Conservation (phyloP, 2,888 invertebrate genomes). For the Hipparchia sbordonii region DNA sequence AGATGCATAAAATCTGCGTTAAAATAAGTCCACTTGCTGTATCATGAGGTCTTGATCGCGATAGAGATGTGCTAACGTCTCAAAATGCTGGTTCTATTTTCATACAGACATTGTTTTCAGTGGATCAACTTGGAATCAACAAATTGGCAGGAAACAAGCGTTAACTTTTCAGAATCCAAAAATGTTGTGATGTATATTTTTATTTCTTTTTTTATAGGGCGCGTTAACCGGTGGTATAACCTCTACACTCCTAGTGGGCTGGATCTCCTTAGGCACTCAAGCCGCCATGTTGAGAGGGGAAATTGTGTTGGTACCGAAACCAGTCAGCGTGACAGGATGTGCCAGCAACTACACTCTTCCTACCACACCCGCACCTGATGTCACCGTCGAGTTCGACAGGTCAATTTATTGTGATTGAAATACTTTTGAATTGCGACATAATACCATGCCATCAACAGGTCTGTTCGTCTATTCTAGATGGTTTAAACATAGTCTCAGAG, state of each 20-base stretch:
- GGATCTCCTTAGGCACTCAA: constrained; percentile 88
- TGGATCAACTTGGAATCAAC: too few species aligned
- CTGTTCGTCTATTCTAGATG: too few species aligned
- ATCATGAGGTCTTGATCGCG: too few species aligned
- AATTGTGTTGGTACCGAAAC: constrained; percentile 84
- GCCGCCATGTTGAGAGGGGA: constrained; percentile 85
- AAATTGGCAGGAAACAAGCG: too few species aligned
- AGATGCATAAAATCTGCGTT: too few species aligned
- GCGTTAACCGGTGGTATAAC: constrained; percentile 85
- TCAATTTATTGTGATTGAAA: constrained; percentile 36
- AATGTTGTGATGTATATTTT: neutral
- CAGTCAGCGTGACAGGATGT: constrained; percentile 84
- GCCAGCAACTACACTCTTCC: constrained; percentile 54
- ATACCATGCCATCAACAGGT: too few species aligned
- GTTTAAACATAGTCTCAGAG: too few species aligned
- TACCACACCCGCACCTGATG: constrained; percentile 40
- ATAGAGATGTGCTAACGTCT: too few species aligned
- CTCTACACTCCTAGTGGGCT: constrained; percentile 84
- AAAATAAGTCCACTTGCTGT: too few species aligned
- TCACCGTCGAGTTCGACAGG: constrained; percentile 63
- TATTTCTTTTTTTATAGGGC: constrained; percentile 69
- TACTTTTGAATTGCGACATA: constrained; percentile 1
- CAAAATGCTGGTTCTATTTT: too few species aligned
- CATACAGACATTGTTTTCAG: too few species aligned
- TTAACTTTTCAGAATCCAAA: too few species aligned